Percentiles rank a stretch among this genome's conserved stretches.
Evolutionary conservation across 2,113 vertebrate genomes (phyloP).

Genomic region (Xiphias gladius): DNA sequence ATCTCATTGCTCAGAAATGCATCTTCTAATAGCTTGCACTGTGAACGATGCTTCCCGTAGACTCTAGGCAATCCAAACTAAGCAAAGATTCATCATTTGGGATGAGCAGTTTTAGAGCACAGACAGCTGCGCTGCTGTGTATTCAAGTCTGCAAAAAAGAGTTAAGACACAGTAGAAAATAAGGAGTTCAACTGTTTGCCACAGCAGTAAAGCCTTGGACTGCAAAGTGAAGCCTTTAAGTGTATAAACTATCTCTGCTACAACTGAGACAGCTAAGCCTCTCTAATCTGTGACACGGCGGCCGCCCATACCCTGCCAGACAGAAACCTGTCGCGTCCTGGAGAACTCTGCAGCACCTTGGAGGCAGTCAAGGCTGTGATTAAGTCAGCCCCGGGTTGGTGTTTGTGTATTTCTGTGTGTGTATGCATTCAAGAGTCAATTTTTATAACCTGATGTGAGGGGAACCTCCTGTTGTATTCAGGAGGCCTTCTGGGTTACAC

Average conservation of each 20-base stretch:
- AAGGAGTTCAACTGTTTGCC: slow-evolving; percentile 29
- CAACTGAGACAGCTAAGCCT: slow-evolving; percentile 18
- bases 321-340: slow-evolving; percentile 56
- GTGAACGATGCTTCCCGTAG: slow-evolving; percentile 29
- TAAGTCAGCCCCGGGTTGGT: slow-evolving; percentile 18
- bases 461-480: slow-evolving; percentile 14
- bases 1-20: not conserved
- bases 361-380: slow-evolving; percentile 63
- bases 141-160: not conserved
- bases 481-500: not conserved
- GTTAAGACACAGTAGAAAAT: slow-evolving; percentile 14
- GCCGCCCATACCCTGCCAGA: slow-evolving; percentile 26
- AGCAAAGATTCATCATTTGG: slow-evolving; percentile 25
- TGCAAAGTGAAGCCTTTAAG: slow-evolving; percentile 24
- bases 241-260: slow-evolving; percentile 31
- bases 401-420: not conserved
- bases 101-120: not conserved
- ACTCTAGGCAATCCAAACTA: slow-evolving; percentile 24
- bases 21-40: slow-evolving; percentile 6
- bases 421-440: not conserved
- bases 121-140: slow-evolving; percentile 7
- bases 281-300: slow-evolving; percentile 45
- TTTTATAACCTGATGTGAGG: slow-evolving; percentile 11
- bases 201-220: slow-evolving; percentile 18
- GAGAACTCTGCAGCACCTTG: slow-evolving; percentile 22